These are phyloP conservation scores for Drosophila bunnanda DNA, from an alignment of 2,888 invertebrate genomes.

Conservation along the genomic window DNA sequence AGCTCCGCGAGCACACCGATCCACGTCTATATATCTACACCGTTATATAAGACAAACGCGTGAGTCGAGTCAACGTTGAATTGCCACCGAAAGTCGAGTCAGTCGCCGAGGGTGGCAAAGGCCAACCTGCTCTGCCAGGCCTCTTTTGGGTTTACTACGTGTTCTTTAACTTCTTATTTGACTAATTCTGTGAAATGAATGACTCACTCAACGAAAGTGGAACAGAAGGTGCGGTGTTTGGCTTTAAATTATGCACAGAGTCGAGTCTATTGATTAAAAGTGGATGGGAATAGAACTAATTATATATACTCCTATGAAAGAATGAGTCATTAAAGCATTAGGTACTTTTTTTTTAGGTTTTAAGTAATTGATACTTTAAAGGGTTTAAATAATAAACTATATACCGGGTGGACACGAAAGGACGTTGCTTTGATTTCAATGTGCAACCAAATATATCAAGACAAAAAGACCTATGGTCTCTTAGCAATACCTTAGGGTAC, in stretches of 20 bases:
- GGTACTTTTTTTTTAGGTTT: background rate
- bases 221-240: slow-evolving; percentile 4
- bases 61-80: slow-evolving; percentile 35
- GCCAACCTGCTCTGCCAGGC: slow-evolving; percentile 24
- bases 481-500: too few species aligned
- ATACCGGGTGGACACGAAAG: too few species aligned
- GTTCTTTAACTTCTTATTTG: slow-evolving; percentile 2
- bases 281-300: background rate
- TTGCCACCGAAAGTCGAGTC: slow-evolving; percentile 35
- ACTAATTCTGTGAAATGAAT: slow-evolving; percentile 8
- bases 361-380: background rate
- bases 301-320: background rate
- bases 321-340: slow-evolving; percentile 3
- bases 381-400: too few species aligned
- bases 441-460: too few species aligned
- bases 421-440: too few species aligned
- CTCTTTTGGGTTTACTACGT: slow-evolving; percentile 4
- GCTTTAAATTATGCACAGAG: slow-evolving; percentile 7
- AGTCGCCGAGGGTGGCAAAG: slow-evolving; percentile 47
- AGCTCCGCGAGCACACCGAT: slow-evolving; percentile 19
- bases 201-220: slow-evolving; percentile 13
- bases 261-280: background rate
- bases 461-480: too few species aligned
- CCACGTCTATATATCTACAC: slow-evolving; percentile 5
- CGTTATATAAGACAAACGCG: slow-evolving; percentile 30